phyloP scores from a whole-genome alignment of 1,140 invertebrate species.

The Nixonia krombeini region DNA sequence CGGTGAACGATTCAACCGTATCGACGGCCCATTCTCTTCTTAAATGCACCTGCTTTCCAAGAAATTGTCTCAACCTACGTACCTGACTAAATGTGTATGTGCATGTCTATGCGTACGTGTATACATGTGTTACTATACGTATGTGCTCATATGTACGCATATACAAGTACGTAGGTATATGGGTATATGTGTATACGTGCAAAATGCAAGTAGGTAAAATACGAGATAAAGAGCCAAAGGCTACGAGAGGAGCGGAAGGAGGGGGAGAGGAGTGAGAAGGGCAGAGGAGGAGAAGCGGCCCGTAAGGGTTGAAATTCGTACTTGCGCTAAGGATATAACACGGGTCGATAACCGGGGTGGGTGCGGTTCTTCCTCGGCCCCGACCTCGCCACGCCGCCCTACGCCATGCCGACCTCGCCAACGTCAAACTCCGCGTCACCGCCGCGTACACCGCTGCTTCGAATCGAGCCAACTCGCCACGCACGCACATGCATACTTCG shows the following conservation, averaged over 20 bases:
- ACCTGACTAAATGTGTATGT: too few species aligned
- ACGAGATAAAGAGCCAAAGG: constrained; percentile 7
- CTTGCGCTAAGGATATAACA: constrained; percentile 61
- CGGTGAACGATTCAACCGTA: too few species aligned
- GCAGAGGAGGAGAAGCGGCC: not conserved
- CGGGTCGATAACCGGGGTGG: constrained; percentile 64
- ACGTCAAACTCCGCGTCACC: constrained; percentile 36
- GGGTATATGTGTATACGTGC: not conserved
- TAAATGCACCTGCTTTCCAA: too few species aligned
- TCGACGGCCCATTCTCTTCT: too few species aligned
- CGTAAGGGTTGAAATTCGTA: constrained; percentile 57
- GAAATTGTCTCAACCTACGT: too few species aligned
- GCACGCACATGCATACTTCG: constrained; percentile 8
- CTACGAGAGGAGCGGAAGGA: not conserved
- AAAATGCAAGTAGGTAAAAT: constrained; percentile 14
- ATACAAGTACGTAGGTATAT: too few species aligned
- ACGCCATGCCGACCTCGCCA: constrained; percentile 27
- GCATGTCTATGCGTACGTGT: too few species aligned
- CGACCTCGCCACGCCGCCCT: constrained; percentile 35
- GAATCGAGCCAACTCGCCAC: constrained; percentile 29
- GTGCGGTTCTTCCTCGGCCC: constrained; percentile 59
- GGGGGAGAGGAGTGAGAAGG: not conserved
- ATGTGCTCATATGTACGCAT: too few species aligned
- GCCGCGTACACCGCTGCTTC: not conserved
- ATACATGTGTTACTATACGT: too few species aligned